A percentile compares a stretch with the other conserved stretches of the same genome.
Evolutionary conservation across 2,888 invertebrate species (phyloP).

Genomic region (Tetrapedia diversipes): DNA sequence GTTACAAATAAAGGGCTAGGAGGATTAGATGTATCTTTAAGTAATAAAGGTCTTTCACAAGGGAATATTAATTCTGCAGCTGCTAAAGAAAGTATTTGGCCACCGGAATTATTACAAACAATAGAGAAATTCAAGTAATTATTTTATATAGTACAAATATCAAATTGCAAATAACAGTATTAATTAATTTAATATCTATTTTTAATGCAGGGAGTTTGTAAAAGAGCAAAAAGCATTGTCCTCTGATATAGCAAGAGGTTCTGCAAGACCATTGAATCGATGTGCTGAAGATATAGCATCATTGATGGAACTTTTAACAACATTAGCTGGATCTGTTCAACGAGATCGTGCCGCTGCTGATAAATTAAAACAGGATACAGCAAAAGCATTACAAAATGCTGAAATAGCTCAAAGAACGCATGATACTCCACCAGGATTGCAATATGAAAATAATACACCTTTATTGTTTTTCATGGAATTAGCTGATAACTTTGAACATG

Average conservation of each 20-base stretch:
- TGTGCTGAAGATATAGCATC: conserved; percentile 87
- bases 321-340: conserved; percentile 86
- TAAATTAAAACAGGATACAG: conserved; percentile 89
- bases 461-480: conserved; percentile 88
- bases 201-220: conserved; percentile 86
- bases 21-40: conserved; percentile 85
- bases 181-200: conserved; percentile 19
- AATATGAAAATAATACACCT: conserved; percentile 90
- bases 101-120: conserved; percentile 90
- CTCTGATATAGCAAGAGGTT: conserved; percentile 91
- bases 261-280: conserved; percentile 86
- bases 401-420: conserved; percentile 92
- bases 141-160: conserved; percentile 13
- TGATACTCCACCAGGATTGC: conserved; percentile 89
- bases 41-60: conserved; percentile 81
- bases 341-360: conserved; percentile 86
- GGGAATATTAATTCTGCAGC: conserved; percentile 84
- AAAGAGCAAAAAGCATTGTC: conserved; percentile 93
- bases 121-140: conserved; percentile 90
- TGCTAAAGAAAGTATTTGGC: conserved; percentile 87
- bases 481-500: conserved; percentile 88
- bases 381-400: conserved; percentile 88
- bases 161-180: conserved; percentile 1
- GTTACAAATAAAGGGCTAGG: conserved; percentile 87
- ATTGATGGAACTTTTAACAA: conserved; percentile 85